These are phyloP conservation scores for Pteruthius melanotis DNA, from an alignment of 2,113 vertebrate genomes.

Conservation along the genomic window DNA sequence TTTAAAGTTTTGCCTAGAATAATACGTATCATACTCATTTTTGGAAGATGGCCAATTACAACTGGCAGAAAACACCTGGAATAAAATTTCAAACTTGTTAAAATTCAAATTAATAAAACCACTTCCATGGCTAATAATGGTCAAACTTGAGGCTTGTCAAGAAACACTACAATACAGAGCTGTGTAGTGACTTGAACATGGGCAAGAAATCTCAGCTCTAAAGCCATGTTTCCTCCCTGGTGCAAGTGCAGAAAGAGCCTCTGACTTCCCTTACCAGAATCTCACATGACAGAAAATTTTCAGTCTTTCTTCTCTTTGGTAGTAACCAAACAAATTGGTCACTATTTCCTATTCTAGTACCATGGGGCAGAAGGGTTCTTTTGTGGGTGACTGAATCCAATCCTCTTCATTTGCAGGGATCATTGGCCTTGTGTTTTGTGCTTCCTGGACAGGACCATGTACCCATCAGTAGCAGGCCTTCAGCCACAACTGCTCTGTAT, in stretches of 20 bases:
- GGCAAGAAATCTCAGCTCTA: background rate
- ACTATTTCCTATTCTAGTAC: background rate
- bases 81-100: background rate
- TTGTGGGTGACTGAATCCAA: background rate
- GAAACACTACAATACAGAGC: background rate
- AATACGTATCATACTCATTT: background rate
- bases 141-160: background rate
- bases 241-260: background rate
- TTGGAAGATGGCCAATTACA: background rate
- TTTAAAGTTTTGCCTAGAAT: background rate
- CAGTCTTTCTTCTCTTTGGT: background rate
- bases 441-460: background rate
- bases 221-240: background rate
- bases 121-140: background rate
- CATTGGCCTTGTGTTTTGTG: background rate
- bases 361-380: background rate
- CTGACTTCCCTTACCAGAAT: background rate
- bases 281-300: background rate
- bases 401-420: background rate
- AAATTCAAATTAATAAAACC: background rate
- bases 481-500: background rate
- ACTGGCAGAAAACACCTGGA: background rate
- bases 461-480: background rate
- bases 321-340: background rate
- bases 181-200: background rate